Evolutionary conservation across 2,113 vertebrate genomes (phyloP).

Genomic region (cattle (Bos taurus)): DNA sequence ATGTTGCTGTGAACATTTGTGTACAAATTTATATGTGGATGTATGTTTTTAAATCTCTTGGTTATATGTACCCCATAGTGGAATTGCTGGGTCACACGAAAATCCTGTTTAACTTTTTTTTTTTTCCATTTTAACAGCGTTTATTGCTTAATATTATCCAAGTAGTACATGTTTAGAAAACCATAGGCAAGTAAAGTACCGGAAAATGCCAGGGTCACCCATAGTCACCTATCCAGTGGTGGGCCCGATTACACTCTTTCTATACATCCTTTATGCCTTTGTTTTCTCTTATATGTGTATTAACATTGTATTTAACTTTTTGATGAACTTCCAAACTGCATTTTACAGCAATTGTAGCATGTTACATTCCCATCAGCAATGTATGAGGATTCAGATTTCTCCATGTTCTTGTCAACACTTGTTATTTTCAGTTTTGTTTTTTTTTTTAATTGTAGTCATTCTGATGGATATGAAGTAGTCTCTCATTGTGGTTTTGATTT

Average conservation of each 20-base stretch:
- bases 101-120: not conserved
- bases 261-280: not conserved
- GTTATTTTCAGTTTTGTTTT: not conserved
- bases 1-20: not conserved
- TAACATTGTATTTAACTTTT: not conserved
- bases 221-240: no score
- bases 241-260: not conserved
- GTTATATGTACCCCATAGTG: not conserved
- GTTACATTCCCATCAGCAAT: not conserved
- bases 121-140: fast-evolving
- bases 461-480: not conserved
- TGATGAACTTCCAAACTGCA: not conserved
- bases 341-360: not conserved
- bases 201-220: not conserved
- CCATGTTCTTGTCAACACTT: not conserved
- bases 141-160: not conserved
- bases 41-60: not conserved
- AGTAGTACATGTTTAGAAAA: not conserved
- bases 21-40: not conserved
- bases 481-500: not conserved
- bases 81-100: not conserved
- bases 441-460: not conserved
- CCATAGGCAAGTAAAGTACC: not conserved
- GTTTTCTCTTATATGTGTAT: not conserved
- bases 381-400: not conserved